Conservation (phyloP, 2,888 invertebrate genomes). For the Parnassius mnemosyne region DNA sequence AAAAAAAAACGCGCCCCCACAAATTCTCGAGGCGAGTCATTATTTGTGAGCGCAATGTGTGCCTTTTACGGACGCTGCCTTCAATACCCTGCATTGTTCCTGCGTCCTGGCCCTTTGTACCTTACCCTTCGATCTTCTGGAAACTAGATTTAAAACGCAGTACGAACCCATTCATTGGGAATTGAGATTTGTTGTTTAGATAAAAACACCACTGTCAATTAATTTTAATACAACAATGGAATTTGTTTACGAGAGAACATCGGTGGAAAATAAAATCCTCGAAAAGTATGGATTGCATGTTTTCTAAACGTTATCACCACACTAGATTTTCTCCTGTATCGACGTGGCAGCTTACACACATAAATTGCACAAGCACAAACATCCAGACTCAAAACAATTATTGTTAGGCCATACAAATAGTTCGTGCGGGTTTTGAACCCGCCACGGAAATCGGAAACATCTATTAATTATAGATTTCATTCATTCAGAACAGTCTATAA, state of each 20-base stretch:
- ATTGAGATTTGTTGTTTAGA: not conserved
- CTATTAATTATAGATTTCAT: too few relatives aligned
- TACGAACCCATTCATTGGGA: conserved; percentile 4
- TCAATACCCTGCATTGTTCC: conserved; percentile 35
- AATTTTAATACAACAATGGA: not conserved
- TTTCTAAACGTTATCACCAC: too few relatives aligned
- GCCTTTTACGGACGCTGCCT: conserved; percentile 35
- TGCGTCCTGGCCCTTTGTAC: conserved; percentile 33
- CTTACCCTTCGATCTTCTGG: conserved; percentile 19
- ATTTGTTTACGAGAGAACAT: too few relatives aligned
- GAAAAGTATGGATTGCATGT: not conserved
- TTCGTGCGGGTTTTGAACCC: too few relatives aligned
- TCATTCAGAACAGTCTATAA: too few relatives aligned
- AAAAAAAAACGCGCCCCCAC: conserved; percentile 33
- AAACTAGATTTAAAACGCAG: conserved; percentile 8
- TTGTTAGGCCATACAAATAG: too few relatives aligned
- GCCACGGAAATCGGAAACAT: too few relatives aligned
- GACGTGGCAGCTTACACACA: too few relatives aligned
- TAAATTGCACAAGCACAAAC: too few relatives aligned
- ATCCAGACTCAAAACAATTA: too few relatives aligned
- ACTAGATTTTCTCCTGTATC: too few relatives aligned
- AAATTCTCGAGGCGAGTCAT: conserved; percentile 34
- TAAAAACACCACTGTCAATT: not conserved
- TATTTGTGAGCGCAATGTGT: conserved; percentile 33
- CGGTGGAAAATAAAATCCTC: not conserved